phyloP scores from a whole-genome alignment of 2,888 invertebrate genomes.

The Pedicia rivosa region DNA sequence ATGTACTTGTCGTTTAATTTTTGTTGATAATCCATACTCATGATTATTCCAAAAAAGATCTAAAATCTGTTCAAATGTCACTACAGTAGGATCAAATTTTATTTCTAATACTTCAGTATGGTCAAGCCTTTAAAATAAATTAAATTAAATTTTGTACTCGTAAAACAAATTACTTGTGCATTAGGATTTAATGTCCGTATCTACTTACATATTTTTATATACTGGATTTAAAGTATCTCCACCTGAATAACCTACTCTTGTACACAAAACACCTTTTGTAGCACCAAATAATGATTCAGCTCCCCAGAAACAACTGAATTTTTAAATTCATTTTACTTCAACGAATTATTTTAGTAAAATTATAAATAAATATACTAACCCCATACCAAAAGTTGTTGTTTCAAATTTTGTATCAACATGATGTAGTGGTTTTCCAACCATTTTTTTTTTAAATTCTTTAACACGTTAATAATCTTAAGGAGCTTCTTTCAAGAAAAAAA shows the following conservation, averaged over 20 bases:
- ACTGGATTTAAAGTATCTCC: conserved; percentile 66
- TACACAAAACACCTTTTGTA: conserved; percentile 55
- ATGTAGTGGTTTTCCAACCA: conserved; percentile 23
- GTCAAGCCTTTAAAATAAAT: conserved; percentile 53
- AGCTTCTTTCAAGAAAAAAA: too few relatives aligned
- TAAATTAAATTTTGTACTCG: too few relatives aligned
- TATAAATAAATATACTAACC: too few relatives aligned
- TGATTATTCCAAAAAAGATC: conserved; percentile 86
- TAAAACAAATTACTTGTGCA: not conserved
- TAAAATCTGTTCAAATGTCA: conserved; percentile 61
- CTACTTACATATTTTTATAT: conserved; percentile 69
- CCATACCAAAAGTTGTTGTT: conserved; percentile 77
- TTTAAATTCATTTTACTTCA: too few relatives aligned
- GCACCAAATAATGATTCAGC: conserved; percentile 68
- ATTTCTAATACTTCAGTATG: conserved; percentile 90
- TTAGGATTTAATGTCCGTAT: too few relatives aligned
- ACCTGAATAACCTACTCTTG: conserved; percentile 85
- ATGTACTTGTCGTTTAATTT: conserved; percentile 65
- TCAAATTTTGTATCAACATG: conserved; percentile 20
- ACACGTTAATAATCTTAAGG: too few relatives aligned
- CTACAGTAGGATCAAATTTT: conserved; percentile 68
- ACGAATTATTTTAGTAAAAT: too few relatives aligned
- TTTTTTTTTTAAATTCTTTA: too few relatives aligned
- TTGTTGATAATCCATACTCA: conserved; percentile 67
- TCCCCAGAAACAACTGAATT: conserved; percentile 94